Base-by-base conservation (phyloP, 2,888 invertebrate genomes). In the Stenchaetothrips biformis region DNA sequence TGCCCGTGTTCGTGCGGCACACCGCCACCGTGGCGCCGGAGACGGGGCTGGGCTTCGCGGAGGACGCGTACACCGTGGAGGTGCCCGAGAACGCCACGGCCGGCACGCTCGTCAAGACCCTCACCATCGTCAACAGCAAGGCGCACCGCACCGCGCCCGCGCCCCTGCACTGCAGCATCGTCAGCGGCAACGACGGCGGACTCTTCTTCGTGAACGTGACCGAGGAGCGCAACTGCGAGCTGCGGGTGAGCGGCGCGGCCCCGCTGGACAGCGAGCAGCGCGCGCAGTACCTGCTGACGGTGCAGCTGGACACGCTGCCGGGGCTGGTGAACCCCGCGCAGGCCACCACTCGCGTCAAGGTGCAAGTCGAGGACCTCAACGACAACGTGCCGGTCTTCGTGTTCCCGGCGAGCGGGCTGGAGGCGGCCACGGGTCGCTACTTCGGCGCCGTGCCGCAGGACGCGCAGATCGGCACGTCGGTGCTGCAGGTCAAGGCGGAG, bases 381-480 rank as follows among this genome's bases (percentile, higher is more conserved):
- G 97, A 98, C 86, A 97, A 97, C 86, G 89, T 90, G 0, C 97
- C 98, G 0, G 89, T 91, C 83, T 98, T 97, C 85, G 87, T 93
- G 0, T 94, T 93, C 84, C 92, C 93, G 0, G 90, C 91, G 18
- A 91, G 91, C 16, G 90, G 90, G 80, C 91, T 90, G 80, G 93
- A 93, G 79, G 83, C 83, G 81, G 83, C 83, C 13, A 85, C 84
- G 81, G 83, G 84, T 48, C 86, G 86, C 80, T 96, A 94, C 86
- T 95, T 93, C 84, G 94, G 94, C 0, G 93, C 95, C 0, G 91
- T 96, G 2, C 90, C 93, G 0, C 90, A 91, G 79, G 92, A 92
- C 83, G 91, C 93, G 82, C 86, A 86, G 79, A 89, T 96, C 81
- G 92, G 92, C 13, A 92, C 94, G 6, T 91, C 92, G 62, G 92